phyloP scores from a whole-genome alignment of 1,140 invertebrate genomes.

The Colletes gigas region DNA sequence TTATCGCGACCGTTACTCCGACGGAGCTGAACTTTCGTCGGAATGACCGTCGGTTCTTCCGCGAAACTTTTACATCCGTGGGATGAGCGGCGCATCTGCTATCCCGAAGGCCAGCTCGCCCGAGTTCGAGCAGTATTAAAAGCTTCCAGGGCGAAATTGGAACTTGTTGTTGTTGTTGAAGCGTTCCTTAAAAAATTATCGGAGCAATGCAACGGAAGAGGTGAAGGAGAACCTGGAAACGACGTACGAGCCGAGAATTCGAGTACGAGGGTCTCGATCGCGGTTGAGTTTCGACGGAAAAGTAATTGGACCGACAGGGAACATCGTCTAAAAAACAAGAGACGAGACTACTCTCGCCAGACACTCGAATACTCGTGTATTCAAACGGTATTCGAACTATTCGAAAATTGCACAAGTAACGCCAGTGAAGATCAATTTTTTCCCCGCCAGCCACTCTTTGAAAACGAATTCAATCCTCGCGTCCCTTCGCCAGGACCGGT shows the following conservation, averaged over 20 bases:
- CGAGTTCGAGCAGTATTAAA: background rate
- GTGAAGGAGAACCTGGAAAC: background rate
- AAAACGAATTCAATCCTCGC: background rate
- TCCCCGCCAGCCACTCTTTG: too few species aligned
- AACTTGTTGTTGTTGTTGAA: background rate
- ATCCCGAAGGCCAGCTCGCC: background rate
- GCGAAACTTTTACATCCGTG: conserved; percentile 7
- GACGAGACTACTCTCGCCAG: too few species aligned
- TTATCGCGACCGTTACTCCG: background rate
- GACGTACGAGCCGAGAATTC: background rate
- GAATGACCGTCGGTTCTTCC: conserved; percentile 9
- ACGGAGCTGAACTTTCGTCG: background rate
- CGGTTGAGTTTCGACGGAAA: too few species aligned
- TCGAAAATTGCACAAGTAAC: too few species aligned
- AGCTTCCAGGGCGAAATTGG: background rate
- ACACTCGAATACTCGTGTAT: too few species aligned
- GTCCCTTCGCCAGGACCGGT: too few species aligned
- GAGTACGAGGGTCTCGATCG: too few species aligned
- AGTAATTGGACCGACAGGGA: too few species aligned
- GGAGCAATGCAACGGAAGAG: background rate
- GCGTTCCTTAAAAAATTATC: conserved; percentile 1
- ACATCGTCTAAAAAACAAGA: too few species aligned
- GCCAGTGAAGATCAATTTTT: too few species aligned
- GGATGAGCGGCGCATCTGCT: conserved; percentile 3
- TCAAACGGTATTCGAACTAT: too few species aligned